Percentiles rank a stretch among this genome's conserved stretches.
These are phyloP conservation scores for Hestina assimilis DNA, from an alignment of 1,140 invertebrate species.

Conservation along the genomic window DNA sequence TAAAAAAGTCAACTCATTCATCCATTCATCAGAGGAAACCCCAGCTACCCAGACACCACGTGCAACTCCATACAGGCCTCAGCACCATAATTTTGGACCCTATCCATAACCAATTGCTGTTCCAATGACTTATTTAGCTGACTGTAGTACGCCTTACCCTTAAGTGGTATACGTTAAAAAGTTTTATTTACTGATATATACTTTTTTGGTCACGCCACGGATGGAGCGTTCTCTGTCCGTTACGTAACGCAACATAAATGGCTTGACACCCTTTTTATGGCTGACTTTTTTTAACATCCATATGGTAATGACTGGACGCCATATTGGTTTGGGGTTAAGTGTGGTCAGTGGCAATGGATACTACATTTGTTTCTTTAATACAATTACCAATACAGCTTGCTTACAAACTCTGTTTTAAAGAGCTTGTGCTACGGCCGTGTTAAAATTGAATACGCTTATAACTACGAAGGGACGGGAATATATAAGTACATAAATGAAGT, in stretches of 20 bases:
- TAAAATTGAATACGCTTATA: too few relatives aligned
- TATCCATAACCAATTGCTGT: constrained; percentile 46
- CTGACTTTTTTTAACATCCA: constrained; percentile 15
- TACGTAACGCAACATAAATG: constrained; percentile 24
- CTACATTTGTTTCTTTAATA: too few relatives aligned
- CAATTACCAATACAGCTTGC: too few relatives aligned
- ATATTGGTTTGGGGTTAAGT: constrained; percentile 10
- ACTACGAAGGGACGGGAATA: too few relatives aligned
- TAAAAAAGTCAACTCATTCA: constrained; percentile 12
- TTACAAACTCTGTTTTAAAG: too few relatives aligned
- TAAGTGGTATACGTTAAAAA: constrained; percentile 43
- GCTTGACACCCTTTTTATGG: constrained; percentile 15
- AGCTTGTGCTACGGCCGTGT: too few relatives aligned
- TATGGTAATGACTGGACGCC: constrained; percentile 22
- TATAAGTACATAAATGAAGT: too few relatives aligned
- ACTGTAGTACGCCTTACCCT: constrained; percentile 39
- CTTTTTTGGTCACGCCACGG: constrained; percentile 40
- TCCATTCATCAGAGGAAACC: constrained; percentile 38
- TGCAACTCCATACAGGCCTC: constrained; percentile 45
- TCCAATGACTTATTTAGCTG: constrained; percentile 46
- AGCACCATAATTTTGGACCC: constrained; percentile 54
- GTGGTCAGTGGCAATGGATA: background rate
- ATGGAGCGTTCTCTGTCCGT: constrained; percentile 26
- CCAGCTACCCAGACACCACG: constrained; percentile 45
- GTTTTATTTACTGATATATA: constrained; percentile 41